These are phyloP conservation scores for Druon quercuslanigerum DNA, from an alignment of 1,140 invertebrate species.

Conservation along the genomic window DNA sequence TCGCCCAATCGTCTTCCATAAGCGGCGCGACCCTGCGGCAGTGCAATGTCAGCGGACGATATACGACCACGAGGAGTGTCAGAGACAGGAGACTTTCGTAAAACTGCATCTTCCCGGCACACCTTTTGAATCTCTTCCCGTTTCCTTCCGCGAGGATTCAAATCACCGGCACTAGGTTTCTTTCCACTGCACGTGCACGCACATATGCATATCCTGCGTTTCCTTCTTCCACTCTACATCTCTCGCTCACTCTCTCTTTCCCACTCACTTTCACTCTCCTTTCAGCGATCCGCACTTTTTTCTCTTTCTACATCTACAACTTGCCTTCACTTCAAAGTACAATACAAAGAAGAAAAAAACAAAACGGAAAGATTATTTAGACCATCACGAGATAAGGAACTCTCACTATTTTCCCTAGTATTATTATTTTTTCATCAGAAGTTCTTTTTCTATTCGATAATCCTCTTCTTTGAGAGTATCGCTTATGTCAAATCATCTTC, in stretches of 20 bases:
- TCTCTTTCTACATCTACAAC: neutral
- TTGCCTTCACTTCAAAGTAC: slow-evolving; percentile 6
- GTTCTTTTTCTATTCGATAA: no score
- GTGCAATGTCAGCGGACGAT: slow-evolving; percentile 52
- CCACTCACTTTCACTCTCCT: slow-evolving; percentile 31
- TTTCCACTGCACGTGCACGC: slow-evolving; percentile 37
- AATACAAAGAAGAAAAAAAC: neutral
- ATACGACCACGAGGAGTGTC: slow-evolving; percentile 58
- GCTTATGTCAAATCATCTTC: no score
- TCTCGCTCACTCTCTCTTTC: slow-evolving; percentile 42
- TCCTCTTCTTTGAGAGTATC: no score
- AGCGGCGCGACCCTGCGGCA: slow-evolving; percentile 66
- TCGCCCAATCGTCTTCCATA: slow-evolving; percentile 70
- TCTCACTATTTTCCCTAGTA: no score
- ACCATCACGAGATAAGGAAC: no score
- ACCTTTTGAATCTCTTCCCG: slow-evolving; percentile 35
- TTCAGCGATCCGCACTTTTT: neutral
- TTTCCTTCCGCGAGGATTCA: slow-evolving; percentile 34
- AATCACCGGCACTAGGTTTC: slow-evolving; percentile 31
- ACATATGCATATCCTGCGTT: slow-evolving; percentile 34
- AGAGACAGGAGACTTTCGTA: slow-evolving; percentile 55
- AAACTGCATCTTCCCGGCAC: slow-evolving; percentile 59
- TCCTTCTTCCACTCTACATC: slow-evolving; percentile 38
- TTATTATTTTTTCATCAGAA: no score
- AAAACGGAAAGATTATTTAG: neutral